phyloP scores from a whole-genome alignment of 92 coral and sea anemone genomes.

The Zoanthus sansibaricus region DNA sequence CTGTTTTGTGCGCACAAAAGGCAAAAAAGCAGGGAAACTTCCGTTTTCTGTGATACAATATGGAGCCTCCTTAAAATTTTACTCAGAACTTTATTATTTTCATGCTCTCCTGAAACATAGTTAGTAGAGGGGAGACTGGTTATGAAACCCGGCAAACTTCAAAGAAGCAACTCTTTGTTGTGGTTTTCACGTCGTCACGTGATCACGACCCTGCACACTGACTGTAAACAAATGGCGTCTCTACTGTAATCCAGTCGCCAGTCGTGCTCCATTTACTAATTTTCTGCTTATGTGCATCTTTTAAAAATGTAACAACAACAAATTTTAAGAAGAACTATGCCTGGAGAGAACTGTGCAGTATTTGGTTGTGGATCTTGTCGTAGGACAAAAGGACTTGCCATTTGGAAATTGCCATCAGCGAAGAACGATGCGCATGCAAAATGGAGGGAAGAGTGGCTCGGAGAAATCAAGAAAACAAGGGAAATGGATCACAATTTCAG shows the following conservation, averaged over 20 bases:
- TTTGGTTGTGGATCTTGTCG: slow-evolving; percentile 58
- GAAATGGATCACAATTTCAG: slow-evolving; percentile 47
- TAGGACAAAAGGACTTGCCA: slow-evolving; percentile 59
- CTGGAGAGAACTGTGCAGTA: slow-evolving; percentile 21
- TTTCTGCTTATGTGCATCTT: not conserved
- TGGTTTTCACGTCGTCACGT: slow-evolving; percentile 52
- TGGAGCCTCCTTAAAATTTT: too few species aligned
- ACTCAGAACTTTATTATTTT: too few species aligned
- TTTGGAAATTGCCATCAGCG: slow-evolving; percentile 55
- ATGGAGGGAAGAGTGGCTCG: slow-evolving; percentile 59
- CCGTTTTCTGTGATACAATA: too few species aligned
- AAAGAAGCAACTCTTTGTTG: slow-evolving; percentile 43
- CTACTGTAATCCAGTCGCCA: not conserved
- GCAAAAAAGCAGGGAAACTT: too few species aligned
- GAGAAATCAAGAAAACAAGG: slow-evolving; percentile 48
- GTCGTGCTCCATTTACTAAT: not conserved
- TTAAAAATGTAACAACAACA: not conserved
- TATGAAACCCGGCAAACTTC: slow-evolving; percentile 49
- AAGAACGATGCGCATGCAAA: slow-evolving; percentile 49
- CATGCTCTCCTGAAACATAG: too few species aligned
- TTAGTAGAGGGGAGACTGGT: slow-evolving; percentile 16
- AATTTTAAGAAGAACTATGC: slow-evolving; percentile 26
- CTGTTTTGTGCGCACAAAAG: too few species aligned
- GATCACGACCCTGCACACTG: slow-evolving; percentile 40
- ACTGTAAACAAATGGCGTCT: slow-evolving; percentile 17